Percentiles rank a stretch among this genome's conserved stretches.
These are phyloP conservation scores for Drosophila picticornis DNA, from an alignment of 2,888 invertebrate species.

Conservation along the genomic window DNA sequence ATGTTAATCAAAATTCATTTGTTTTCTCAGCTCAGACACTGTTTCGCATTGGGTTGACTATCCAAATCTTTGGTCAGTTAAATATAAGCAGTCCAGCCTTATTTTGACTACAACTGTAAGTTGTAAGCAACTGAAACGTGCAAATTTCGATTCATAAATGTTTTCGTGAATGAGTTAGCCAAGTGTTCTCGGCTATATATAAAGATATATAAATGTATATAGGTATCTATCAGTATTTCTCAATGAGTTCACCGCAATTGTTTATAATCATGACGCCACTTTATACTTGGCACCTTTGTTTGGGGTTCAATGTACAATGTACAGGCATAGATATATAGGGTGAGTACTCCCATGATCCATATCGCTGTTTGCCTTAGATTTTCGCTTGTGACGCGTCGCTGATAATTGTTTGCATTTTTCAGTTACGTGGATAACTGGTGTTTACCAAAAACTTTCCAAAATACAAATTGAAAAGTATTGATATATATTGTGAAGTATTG, in stretches of 20 bases:
- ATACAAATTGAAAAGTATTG: not conserved
- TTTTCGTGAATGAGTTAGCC: not conserved
- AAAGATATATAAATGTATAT: not conserved
- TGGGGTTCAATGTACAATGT: slow-evolving; percentile 21
- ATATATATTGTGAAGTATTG: too few species aligned
- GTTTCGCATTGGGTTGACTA: not conserved
- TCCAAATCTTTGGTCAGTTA: not conserved
- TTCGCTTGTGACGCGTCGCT: slow-evolving; percentile 15
- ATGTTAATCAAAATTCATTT: not conserved
- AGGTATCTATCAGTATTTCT: not conserved
- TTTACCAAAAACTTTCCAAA: slow-evolving; percentile 2
- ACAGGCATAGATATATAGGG: not conserved
- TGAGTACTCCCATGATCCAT: slow-evolving; percentile 11
- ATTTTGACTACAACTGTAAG: not conserved
- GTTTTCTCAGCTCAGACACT: not conserved
- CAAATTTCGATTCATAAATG: not conserved
- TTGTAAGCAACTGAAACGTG: not conserved
- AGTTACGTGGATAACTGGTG: slow-evolving; percentile 10
- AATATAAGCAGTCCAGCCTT: not conserved
- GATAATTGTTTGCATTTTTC: slow-evolving; percentile 5
- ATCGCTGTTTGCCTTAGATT: slow-evolving; percentile 19
- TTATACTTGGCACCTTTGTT: not conserved
- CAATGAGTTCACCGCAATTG: slow-evolving; percentile 16
- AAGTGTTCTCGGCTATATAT: not conserved
- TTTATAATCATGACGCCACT: slow-evolving; percentile 31